Conservation (phyloP, 2,888 invertebrate genomes). For the Lepeophtheirus nordmannii region DNA sequence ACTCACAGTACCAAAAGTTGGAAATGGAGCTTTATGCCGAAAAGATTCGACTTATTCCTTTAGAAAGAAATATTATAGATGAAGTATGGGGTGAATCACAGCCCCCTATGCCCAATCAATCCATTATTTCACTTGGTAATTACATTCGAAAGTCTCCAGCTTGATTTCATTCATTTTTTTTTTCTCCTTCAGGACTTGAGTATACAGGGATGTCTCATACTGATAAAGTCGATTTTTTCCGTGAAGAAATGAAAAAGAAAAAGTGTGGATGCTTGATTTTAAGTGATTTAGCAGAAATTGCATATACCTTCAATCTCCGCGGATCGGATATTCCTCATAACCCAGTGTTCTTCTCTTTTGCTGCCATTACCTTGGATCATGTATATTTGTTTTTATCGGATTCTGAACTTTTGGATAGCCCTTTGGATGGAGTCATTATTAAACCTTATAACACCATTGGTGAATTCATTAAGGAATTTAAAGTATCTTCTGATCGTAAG, state of each 20-base stretch:
- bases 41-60: slow-evolving; percentile 47
- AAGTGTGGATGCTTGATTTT: slow-evolving; percentile 61
- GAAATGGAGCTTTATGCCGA: slow-evolving; percentile 40
- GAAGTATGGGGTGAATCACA: slow-evolving; percentile 45
- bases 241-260: slow-evolving; percentile 45
- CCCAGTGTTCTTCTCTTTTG: slow-evolving; percentile 61
- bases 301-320: slow-evolving; percentile 71
- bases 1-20: slow-evolving; percentile 31
- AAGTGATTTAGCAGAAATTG: slow-evolving; percentile 69
- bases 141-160: slow-evolving; percentile 34
- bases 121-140: slow-evolving; percentile 33
- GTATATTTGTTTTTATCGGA: slow-evolving; percentile 45
- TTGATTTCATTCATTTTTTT: too few relatives aligned
- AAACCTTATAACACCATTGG: slow-evolving; percentile 27
- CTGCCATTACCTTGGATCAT: slow-evolving; percentile 48
- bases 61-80: slow-evolving; percentile 56
- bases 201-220: slow-evolving; percentile 51
- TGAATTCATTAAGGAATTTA: slow-evolving; percentile 22
- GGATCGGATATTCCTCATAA: slow-evolving; percentile 65
- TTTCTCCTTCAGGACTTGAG: slow-evolving; percentile 1
- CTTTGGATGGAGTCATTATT: slow-evolving; percentile 33
- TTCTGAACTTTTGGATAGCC: slow-evolving; percentile 38
- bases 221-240: slow-evolving; percentile 52
- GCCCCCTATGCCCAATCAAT: neutral
- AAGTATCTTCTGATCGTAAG: neutral